Conservation (phyloP, 2,113 vertebrate species). For the Gavia stellata region DNA sequence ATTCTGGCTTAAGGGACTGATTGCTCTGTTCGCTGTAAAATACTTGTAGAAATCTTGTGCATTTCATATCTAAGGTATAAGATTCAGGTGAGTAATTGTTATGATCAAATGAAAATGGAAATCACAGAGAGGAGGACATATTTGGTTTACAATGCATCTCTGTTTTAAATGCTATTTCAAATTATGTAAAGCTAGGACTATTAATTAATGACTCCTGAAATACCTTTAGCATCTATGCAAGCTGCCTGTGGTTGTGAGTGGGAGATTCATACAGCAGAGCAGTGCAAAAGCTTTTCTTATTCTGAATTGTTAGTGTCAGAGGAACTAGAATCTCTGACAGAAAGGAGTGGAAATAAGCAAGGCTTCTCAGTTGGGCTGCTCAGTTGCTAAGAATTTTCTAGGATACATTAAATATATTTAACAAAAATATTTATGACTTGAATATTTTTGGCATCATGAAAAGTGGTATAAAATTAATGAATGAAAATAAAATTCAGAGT, state of each 20-base stretch:
- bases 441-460: background rate
- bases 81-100: background rate
- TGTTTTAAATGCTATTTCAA: background rate
- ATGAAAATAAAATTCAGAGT: background rate
- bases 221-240: background rate
- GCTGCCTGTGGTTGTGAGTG: background rate
- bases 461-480: background rate
- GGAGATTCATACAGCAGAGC: background rate
- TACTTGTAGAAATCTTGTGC: background rate
- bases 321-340: background rate
- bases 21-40: background rate
- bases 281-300: background rate
- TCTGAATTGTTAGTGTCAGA: background rate
- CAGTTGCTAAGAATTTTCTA: background rate
- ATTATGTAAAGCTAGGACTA: background rate
- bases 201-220: conserved; percentile 3
- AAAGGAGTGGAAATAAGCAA: background rate
- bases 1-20: background rate
- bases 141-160: background rate
- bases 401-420: background rate
- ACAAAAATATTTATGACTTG: background rate
- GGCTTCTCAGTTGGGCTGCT: background rate
- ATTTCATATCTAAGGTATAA: background rate
- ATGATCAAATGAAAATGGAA: background rate
- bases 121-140: background rate